Base-by-base conservation (phyloP, 2,113 vertebrate genomes). In the Mormoops blainvillei region DNA sequence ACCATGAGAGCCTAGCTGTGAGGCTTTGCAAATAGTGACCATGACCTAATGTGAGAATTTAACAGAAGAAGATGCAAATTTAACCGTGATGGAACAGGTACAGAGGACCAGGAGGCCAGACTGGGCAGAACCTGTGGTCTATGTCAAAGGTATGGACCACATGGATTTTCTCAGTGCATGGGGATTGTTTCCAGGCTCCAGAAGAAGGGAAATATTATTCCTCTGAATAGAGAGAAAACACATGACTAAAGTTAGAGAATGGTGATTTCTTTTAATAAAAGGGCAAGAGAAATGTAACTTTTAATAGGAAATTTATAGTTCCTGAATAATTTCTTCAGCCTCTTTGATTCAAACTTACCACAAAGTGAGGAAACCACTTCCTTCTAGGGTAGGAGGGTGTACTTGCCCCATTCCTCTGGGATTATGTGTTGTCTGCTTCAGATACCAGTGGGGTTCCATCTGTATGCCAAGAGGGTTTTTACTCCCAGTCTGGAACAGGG, bases 51-150 rank as follows among this genome's bases (percentile, higher is more conserved):
- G 56, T n/a, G 92, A 77, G 85, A 94, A 70, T 97, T 98, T 83
- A 97, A 94, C 65, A 97, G 81, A 70, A 88, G 71, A 95, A 80
- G 92, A 97, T 96, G 58, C 92, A 76, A 94, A 61, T 67, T 96
- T 94, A 95, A 89, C 24, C 90, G 63, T 76, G 89, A 81, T 91
- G 98, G 95, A 97, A 87, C 58, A 97, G 92, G 80, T 68, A 83
- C 81, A 82, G 85, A 87, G 96, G 87, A 67, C 97, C 50, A 65
- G 97, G 87, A 89, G 73, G 90, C 97, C 91, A 96, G 96, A 82
- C 52, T 36, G 78, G 85, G 97, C 80, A 84, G 87, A 91, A 41
- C 38, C 70, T 43, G 70, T 43, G 38, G 28, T 43, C 85, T 36
- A 11, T 43, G 94, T 93, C 95, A 95, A 96, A 93, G 31, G 96